Evolutionary conservation across 2,797 vertebrate genomes (phyloP).

Genomic region (Leucoraja ocellata): DNA sequence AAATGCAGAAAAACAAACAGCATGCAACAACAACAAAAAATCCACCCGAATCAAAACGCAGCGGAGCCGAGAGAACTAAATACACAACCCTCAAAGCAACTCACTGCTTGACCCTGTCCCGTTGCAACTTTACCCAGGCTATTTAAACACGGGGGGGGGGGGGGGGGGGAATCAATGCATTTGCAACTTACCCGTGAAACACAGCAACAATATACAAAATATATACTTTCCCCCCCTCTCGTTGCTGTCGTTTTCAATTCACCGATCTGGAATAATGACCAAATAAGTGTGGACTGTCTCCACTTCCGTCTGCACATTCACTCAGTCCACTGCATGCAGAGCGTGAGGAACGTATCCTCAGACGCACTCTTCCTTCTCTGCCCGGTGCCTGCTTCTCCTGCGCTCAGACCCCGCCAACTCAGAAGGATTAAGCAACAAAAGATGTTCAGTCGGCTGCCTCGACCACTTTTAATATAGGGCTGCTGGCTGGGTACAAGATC

Average conservation of each 20-base stretch:
- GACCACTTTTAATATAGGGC: conserved; percentile 25
- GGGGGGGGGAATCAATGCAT: neutral
- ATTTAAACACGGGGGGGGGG: too few species aligned
- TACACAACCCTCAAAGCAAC: neutral
- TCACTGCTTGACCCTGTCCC: neutral
- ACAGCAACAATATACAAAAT: neutral
- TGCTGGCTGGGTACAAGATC: neutral
- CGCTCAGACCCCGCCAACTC: neutral
- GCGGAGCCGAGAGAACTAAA: neutral
- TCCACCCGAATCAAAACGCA: neutral
- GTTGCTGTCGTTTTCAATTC: neutral
- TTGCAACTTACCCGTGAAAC: neutral
- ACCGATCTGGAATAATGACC: neutral
- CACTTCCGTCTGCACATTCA: neutral
- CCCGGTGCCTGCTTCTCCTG: neutral
- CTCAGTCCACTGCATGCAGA: neutral
- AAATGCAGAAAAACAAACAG: neutral
- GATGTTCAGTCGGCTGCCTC: conserved; percentile 31
- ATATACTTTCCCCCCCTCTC: neutral
- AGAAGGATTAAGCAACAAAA: conserved; percentile 23
- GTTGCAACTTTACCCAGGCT: neutral
- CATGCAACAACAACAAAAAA: neutral
- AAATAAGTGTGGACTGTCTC: too few species aligned
- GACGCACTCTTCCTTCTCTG: neutral
- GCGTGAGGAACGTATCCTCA: neutral